Evolutionary conservation across 1,140 invertebrate species (phyloP), one percentile per base, ranked within the genome.

Genomic region (Calliopsis andreniformis): DNA sequence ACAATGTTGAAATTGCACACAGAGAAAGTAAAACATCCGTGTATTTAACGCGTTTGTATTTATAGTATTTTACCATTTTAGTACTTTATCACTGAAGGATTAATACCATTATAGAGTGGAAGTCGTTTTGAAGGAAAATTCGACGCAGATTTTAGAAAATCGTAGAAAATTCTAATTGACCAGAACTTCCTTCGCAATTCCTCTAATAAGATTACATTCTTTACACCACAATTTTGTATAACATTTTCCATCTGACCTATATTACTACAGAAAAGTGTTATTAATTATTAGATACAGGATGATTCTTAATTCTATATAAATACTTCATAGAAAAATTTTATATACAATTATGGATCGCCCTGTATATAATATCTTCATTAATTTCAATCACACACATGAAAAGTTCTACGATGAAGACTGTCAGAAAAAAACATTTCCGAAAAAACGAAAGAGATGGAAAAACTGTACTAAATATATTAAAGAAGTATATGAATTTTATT

Each of bases 21-120:
- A 66, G 45, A 18, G 64, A 67, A 67, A 67, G 64, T 53, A 67
- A 66, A 35, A 12, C 16, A 7, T 5, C 30, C n/a, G n/a, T n/a
- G 18, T 8, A 18, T 12, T 7, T 51, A 2, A 51, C 16, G 39
- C 61, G 8, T 30, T 32, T 20, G 18, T 14, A 16, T 47, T 63
- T 30, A 47, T 28, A 49, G 28, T 49, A 49, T 55, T 39, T 25
- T 35, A 16, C 0, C 32, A 20, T 32, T 25, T 10, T 18, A 18
- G 16, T 6, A n/a, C 4, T 47, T 14, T 35, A 14, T 16, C 16
- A 25, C 3, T 28, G 18, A 10, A 7, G 18, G 18, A 18, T 23
- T 30, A 23, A 18, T 2, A 28, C 14, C 25, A n/a, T n/a, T 6
- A 66, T 35, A 16, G 23, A 8, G 28, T 10, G 8, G 43, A 16